phyloP scores from a whole-genome alignment of 2,797 vertebrate species.

The Micropoecilia bifurca region DNA sequence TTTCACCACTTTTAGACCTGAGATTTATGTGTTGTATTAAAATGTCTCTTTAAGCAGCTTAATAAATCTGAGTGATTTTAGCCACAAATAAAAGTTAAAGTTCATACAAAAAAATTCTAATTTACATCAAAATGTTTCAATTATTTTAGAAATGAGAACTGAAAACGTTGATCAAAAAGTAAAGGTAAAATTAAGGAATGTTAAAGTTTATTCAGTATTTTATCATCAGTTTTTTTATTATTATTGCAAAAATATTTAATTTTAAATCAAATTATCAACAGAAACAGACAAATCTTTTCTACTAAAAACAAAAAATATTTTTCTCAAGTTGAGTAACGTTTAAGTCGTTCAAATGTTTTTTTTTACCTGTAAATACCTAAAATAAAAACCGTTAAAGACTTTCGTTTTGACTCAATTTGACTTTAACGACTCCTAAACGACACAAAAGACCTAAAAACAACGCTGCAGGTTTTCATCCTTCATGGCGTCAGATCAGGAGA shows the following conservation, averaged over 20 bases:
- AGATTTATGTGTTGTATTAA: background rate
- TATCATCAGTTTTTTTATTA: background rate
- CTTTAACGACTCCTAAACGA: background rate
- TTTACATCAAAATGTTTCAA: background rate
- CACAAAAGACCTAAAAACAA: background rate
- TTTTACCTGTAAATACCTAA: background rate
- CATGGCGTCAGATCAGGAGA: slow-evolving; percentile 23
- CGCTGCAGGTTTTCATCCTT: background rate
- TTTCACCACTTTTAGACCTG: background rate
- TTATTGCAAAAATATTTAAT: background rate
- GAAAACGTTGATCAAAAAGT: background rate
- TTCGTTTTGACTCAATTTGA: background rate
- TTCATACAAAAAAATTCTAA: background rate
- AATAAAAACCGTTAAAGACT: background rate
- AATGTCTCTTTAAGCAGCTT: background rate
- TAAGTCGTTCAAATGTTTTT: background rate
- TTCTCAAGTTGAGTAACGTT: background rate
- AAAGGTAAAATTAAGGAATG: background rate
- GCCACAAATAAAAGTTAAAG: background rate
- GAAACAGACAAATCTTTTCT: background rate
- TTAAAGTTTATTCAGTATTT: background rate
- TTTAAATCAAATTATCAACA: background rate
- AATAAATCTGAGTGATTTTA: background rate
- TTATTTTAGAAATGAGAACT: background rate
- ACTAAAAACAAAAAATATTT: background rate